These are phyloP conservation scores for Heteromurus nitidus DNA, from an alignment of 2,888 invertebrate species.

Conservation along the genomic window DNA sequence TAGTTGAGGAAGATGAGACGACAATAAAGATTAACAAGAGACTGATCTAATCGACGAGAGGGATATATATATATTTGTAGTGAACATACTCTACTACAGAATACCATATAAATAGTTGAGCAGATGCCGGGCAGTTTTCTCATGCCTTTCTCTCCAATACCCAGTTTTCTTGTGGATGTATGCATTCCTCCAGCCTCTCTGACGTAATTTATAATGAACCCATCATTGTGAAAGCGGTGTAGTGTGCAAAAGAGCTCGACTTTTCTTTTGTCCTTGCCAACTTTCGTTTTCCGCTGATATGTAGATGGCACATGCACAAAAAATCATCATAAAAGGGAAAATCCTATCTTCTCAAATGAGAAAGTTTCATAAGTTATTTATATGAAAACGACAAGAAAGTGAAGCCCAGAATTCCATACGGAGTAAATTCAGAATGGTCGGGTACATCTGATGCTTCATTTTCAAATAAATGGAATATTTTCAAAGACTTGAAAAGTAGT, in stretches of 20 bases:
- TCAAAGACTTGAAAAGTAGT: neutral
- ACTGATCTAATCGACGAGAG: too few species aligned
- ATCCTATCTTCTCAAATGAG: neutral
- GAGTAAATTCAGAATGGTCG: too few species aligned
- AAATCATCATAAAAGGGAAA: constrained; percentile 2
- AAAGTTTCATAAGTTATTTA: constrained; percentile 42
- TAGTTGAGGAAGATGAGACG: neutral
- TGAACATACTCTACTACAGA: too few species aligned
- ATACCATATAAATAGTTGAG: too few species aligned
- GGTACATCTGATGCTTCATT: too few species aligned
- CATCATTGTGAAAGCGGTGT: constrained; percentile 3
- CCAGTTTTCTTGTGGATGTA: neutral
- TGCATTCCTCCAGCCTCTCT: neutral
- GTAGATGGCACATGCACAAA: neutral
- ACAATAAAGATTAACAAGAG: constrained; percentile 4
- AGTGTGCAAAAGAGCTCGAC: neutral
- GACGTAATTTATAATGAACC: constrained; percentile 52
- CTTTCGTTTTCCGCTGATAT: neutral
- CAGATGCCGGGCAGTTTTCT: too few species aligned
- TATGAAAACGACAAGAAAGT: too few species aligned
- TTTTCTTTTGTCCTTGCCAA: constrained; percentile 13
- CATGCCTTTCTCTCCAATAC: neutral
- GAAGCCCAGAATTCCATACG: too few species aligned
- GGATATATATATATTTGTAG: too few species aligned
- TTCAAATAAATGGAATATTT: constrained; percentile 12